Evolutionary conservation across 1,140 invertebrate species (phyloP), one percentile per base, ranked within the genome.

Genomic region (Plectrocnemia conspersa): DNA sequence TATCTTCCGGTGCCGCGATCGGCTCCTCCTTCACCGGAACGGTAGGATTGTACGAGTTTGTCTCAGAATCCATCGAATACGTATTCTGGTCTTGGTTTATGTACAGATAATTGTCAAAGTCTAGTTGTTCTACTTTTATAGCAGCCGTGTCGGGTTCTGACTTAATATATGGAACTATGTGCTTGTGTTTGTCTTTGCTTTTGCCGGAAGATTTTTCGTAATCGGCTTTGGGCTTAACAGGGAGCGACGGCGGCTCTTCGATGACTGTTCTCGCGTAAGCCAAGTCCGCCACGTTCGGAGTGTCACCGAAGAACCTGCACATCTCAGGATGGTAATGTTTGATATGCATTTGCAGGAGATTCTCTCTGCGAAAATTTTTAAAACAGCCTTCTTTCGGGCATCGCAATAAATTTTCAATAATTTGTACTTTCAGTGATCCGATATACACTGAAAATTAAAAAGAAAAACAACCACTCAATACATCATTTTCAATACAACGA

Each of bases 341-440:
- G n/a, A 93, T 85, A 63, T 93, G 90, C 82, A 93, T 92, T 68
- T 87, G 82, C 1, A 94, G 71, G 21, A 94, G 77, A 62, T 88
- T 91, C 64, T 93, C 89, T 66, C 93, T 93, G 15, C 93, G 77
- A 68, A 93, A 95, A 55, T 84, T 86, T 72, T 96, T 96, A 10
- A 78, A 81, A 66, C 92, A 96, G 3, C 82, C 84, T 48, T 87
- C 82, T 47, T 88, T 85, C 0, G 86, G 86, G 70, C 92, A 97
- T 19, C 84, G 81, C 35, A 85, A 82, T 7, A 82, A 72, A 62
- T 83, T 84, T 27, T 88, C 81, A 42, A 85, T 79, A 52, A 83
- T 79, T 69, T 84, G 79, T 1, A 85, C 82, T 64, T 83, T 82
- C 10, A 85, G 60, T 9, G 81, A 79, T 11, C 83, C 84, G 50